Evolutionary conservation across 2,113 vertebrate genomes (phyloP).

Genomic region (Lophochroa leadbeateri): DNA sequence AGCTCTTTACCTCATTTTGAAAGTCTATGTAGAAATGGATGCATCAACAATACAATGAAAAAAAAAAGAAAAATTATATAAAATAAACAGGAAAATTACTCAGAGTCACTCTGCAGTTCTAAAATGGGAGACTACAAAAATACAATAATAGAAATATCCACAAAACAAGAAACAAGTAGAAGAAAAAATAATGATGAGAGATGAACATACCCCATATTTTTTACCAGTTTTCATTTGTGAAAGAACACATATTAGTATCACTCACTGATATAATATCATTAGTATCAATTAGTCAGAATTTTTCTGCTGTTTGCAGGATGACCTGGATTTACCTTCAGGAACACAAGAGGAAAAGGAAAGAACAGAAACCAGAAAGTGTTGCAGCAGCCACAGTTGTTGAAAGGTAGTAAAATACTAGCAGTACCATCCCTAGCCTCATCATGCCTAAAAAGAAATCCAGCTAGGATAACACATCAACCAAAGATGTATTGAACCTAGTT

Average conservation of each 20-base stretch:
- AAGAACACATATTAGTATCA: not conserved
- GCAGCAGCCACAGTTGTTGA: not conserved
- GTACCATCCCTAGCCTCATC: not conserved
- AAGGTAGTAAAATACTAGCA: not conserved
- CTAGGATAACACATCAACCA: not conserved
- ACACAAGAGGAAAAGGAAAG: not conserved
- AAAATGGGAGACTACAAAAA: not conserved
- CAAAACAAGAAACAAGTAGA: not conserved
- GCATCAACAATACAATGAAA: not conserved
- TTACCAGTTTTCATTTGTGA: not conserved
- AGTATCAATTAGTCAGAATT: not conserved
- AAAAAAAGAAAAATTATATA: not conserved
- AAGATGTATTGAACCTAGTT: not conserved
- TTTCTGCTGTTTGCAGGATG: not conserved
- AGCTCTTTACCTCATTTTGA: not conserved
- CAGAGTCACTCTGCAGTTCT: not conserved
- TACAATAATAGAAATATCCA: not conserved
- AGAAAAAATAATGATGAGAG: not conserved
- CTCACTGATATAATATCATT: not conserved
- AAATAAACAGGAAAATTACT: not conserved
- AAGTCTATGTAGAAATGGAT: not conserved
- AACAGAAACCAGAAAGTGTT: not conserved
- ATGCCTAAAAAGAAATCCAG: not conserved
- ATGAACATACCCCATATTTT: accelerated
- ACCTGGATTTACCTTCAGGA: not conserved